Evolutionary conservation across 1,140 invertebrate genomes (phyloP), one percentile per base, ranked within the genome.

Genomic region (Trachymyrmex cornetzi): DNA sequence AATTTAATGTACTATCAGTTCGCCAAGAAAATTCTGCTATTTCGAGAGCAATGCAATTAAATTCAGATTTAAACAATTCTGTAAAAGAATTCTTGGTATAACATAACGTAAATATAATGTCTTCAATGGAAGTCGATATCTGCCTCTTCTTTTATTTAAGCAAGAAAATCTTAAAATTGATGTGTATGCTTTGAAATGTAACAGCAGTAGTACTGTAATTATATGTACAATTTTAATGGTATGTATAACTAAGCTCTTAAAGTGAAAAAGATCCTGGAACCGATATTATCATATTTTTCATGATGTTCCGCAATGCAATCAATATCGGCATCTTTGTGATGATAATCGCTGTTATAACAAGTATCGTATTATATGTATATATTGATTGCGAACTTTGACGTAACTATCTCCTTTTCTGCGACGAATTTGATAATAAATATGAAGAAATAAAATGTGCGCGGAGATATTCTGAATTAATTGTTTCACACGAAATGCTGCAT

Each of bases 1-100:
- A 30, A 75, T 57, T 75, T 75, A 59, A 77, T 3, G 9, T 61
- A 30, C 24, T 64, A 77, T 77, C 24, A 63, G 22, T n/a, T 48
- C 3, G 0, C 12, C 22, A 12, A 77, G 38, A 48, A 64, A 30
- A 77, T 48, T 63, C 1, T n/a, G 19, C 24, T 77, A 48, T 24
- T 77, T 44, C 2, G 1, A 64, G 16, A 77, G 2, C 16, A 44
- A 5, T 77, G 11, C 16, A 77, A 64, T 77, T 64, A 64, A 64
- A 77, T 77, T 77, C 16, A 30, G 57, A 48, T 64, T 77, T 34
- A 48, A 64, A 61, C 4, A 24, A 4, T 48, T 24, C 11, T 44
- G n/a, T 24, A 24, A 77, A 7, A 44, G 24, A 63, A 61, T 27
- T 19, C n/a, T 77, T 77, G 14, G 0, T 77, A 2, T 30, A 44